A percentile compares a stretch with the other conserved stretches of the same genome.
Evolutionary conservation across 2,113 vertebrate genomes (phyloP).

Genomic region (Poecilia latipinna): DNA sequence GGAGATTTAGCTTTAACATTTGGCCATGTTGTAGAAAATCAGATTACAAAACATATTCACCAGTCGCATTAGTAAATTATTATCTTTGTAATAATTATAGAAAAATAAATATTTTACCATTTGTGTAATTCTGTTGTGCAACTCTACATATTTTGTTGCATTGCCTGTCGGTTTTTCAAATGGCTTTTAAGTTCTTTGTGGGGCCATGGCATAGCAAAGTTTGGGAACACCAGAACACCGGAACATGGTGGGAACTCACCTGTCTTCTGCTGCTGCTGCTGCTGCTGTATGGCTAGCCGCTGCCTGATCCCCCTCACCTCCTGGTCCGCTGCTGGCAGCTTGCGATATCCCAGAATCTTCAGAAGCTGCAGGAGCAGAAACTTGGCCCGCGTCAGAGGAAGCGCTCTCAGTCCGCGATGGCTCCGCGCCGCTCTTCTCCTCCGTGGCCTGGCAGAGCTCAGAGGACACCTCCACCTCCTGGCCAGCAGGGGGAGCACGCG

Average conservation of each 20-base stretch:
- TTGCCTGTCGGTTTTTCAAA: too few relatives aligned
- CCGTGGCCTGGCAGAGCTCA: not conserved
- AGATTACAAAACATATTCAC: too few relatives aligned
- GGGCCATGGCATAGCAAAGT: too few relatives aligned
- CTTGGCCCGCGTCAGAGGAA: constrained; percentile 7
- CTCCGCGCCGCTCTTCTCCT: constrained; percentile 18
- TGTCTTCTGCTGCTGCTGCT: not conserved
- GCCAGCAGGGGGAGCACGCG: constrained; percentile 27
- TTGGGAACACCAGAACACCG: too few relatives aligned
- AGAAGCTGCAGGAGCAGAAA: constrained; percentile 3
- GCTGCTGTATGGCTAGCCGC: constrained; percentile 15
- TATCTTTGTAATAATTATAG: too few relatives aligned
- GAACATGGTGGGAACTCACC: constrained; percentile 34
- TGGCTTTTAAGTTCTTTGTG: too few relatives aligned
- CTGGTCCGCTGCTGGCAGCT: not conserved
- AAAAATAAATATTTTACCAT: too few relatives aligned
- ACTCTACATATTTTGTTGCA: too few relatives aligned
- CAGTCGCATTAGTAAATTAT: too few relatives aligned
- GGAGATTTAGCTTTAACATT: too few relatives aligned
- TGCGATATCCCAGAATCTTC: not conserved
- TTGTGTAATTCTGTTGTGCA: too few relatives aligned
- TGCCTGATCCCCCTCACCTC: constrained; percentile 18
- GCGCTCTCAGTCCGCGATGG: not conserved
- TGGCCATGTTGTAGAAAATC: too few relatives aligned
- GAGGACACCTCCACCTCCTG: constrained; percentile 65